Evolutionary conservation across 92 coral and sea anemone species (phyloP), one percentile per base, ranked within the genome.

Genomic region (Hydrozoanthus gracilis): DNA sequence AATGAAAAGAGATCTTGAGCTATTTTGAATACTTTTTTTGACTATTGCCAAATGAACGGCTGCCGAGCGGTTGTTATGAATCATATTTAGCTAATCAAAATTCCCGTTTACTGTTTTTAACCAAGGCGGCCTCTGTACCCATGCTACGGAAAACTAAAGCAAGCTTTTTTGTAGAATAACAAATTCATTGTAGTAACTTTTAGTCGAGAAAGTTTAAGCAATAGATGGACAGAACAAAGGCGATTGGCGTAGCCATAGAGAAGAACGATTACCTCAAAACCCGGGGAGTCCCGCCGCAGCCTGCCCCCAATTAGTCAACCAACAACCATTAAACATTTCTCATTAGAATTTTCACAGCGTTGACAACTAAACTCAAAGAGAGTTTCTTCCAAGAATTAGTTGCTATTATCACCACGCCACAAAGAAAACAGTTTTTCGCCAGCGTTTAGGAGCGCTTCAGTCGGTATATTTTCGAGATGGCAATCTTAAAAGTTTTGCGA

Each of bases 321-420:
- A 61, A 78, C 46, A 78, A 67, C 69, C 72, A 78, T 60, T 78
- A 61, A n/a, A n/a, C n/a, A n/a, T n/a, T n/a, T n/a, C 39, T n/a
- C 12, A 44, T 39, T n/a, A 60, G 9, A 47, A 46, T 16, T 79
- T 27, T 27, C 39, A 27, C 39, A 9, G 73, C 58, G 84, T 17
- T 64, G 73, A 80, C 85, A 68, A 27, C 56, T 47, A 44, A 46
- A 62, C 44, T 13, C 39, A 27, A 27, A 47, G 14, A 27, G 48
- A 35, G 44, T 4, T 52, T 55, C 64, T 39, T 11, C 11, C 39
- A 39, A 14, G 51, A 6, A 7, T 11, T 46, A 17, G 66, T 13
- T 54, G n/a, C 47, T 54, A 13, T 48, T 15, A 12, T 18, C 82
- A 27, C 64, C 62, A 18, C 27, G 54, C 82, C 67, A 54, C 66